Evolutionary conservation across 2,888 invertebrate genomes (phyloP).

Genomic region (Cheilosia scutellata): DNA sequence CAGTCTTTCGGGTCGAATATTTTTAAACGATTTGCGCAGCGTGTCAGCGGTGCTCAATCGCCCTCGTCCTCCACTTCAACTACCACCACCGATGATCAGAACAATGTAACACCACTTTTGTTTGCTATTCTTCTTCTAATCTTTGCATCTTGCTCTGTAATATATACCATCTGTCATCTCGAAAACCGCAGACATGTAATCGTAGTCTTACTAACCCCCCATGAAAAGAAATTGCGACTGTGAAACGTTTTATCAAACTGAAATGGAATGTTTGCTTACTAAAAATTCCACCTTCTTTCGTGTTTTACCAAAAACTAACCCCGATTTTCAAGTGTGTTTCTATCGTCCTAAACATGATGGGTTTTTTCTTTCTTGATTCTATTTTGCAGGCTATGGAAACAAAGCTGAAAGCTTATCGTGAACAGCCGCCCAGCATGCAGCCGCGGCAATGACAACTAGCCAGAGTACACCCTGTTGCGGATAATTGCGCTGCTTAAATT

Average conservation of each 20-base stretch:
- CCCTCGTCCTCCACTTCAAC: slow-evolving; percentile 56
- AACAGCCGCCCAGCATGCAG: slow-evolving; percentile 81
- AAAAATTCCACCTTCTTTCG: slow-evolving; percentile 31
- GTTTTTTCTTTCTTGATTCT: slow-evolving; percentile 30
- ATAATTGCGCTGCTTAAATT: slow-evolving; percentile 76
- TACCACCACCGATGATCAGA: slow-evolving; percentile 67
- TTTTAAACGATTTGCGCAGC: slow-evolving; percentile 83
- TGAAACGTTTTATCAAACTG: slow-evolving; percentile 70
- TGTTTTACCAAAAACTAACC: slow-evolving; percentile 36
- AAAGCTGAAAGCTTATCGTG: slow-evolving; percentile 84
- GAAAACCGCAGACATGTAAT: slow-evolving; percentile 17
- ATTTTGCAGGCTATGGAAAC: slow-evolving; percentile 83
- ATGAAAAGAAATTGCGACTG: slow-evolving; percentile 19
- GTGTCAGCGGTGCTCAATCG: slow-evolving; percentile 79
- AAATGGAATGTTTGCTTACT: slow-evolving; percentile 58
- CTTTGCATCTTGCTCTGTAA: slow-evolving; percentile 37
- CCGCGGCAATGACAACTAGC: slow-evolving; percentile 83
- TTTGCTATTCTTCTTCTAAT: slow-evolving; percentile 40
- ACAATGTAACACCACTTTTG: slow-evolving; percentile 66
- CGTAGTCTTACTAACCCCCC: slow-evolving; percentile 34
- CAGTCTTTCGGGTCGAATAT: slow-evolving; percentile 80
- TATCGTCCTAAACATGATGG: neutral
- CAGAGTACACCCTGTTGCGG: slow-evolving; percentile 76
- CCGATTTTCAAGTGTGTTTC: neutral
- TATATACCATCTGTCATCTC: slow-evolving; percentile 2